Percentiles rank a stretch among this genome's conserved stretches.
Evolutionary conservation across 2,888 invertebrate species (phyloP).

Genomic region (Lottia scabra): DNA sequence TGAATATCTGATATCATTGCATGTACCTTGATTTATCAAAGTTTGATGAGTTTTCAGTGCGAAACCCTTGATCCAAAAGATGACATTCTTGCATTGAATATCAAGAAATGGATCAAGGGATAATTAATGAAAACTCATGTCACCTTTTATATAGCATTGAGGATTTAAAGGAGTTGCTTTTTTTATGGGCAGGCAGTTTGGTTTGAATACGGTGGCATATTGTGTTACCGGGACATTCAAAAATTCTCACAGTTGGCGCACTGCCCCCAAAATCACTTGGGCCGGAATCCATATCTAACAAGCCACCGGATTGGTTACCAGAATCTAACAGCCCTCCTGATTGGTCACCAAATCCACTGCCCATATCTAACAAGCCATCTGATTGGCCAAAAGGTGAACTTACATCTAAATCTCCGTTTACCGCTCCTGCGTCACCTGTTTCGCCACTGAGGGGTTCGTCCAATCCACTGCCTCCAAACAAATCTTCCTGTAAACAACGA

Average conservation of each 20-base stretch:
- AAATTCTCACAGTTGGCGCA: constrained; percentile 10
- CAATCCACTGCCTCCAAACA: constrained; percentile 9
- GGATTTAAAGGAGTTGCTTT: no score
- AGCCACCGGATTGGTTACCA: not conserved
- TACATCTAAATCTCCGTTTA: constrained; percentile 6
- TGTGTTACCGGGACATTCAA: no score
- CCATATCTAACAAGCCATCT: constrained; percentile 17
- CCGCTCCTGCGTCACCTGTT: not conserved
- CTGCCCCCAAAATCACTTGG: not conserved
- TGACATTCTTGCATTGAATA: no score
- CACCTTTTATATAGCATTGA: no score
- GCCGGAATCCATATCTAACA: constrained; percentile 9
- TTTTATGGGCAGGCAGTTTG: no score
- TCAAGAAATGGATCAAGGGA: no score
- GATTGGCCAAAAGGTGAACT: constrained; percentile 12
- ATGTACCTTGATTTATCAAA: no score
- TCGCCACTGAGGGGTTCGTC: constrained; percentile 2
- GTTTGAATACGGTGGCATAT: no score
- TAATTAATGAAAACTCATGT: no score
- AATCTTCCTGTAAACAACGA: constrained; percentile 10
- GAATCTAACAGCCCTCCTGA: not conserved
- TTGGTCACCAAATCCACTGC: not conserved
- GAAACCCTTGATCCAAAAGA: no score
- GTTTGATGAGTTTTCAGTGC: no score
- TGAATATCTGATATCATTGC: no score